These are phyloP conservation scores for Boulengeromyrus knoepffleri DNA, from an alignment of 2,113 vertebrate genomes.

Conservation along the genomic window DNA sequence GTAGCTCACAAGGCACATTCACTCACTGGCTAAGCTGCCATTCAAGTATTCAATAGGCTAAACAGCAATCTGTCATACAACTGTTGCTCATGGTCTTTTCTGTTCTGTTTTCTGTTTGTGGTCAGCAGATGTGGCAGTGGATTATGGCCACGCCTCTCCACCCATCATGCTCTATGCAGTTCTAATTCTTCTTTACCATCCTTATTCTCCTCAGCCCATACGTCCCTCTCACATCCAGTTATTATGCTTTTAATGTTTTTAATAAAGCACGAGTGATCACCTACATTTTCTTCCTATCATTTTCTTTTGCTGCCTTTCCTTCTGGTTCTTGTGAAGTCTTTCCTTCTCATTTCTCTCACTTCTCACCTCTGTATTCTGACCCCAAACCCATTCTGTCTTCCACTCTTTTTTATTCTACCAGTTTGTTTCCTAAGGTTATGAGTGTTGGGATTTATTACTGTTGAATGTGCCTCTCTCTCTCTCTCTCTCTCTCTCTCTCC, in stretches of 20 bases:
- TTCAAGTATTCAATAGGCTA: background rate
- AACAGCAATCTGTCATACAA: background rate
- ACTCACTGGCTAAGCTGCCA: background rate
- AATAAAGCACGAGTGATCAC: conserved; percentile 10
- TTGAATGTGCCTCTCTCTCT: background rate
- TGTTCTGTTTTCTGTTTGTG: background rate
- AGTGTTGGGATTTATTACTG: conserved; percentile 14
- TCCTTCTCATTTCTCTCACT: background rate
- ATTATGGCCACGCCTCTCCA: background rate
- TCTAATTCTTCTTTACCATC: background rate
- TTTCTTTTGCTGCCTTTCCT: background rate
- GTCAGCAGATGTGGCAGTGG: background rate
- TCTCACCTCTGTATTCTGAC: background rate
- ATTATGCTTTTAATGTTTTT: conserved; percentile 10
- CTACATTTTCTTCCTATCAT: background rate
- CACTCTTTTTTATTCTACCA: background rate
- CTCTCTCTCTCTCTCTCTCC: background rate
- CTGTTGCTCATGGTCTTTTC: background rate
- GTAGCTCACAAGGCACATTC: background rate
- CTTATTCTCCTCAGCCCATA: background rate
- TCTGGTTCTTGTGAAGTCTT: background rate
- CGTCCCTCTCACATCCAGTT: background rate
- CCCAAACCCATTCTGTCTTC: background rate
- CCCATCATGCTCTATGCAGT: background rate
- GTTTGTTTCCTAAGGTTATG: conserved; percentile 11